Conservation (phyloP, 2,888 invertebrate species). For the Yponomeuta sedellus region DNA sequence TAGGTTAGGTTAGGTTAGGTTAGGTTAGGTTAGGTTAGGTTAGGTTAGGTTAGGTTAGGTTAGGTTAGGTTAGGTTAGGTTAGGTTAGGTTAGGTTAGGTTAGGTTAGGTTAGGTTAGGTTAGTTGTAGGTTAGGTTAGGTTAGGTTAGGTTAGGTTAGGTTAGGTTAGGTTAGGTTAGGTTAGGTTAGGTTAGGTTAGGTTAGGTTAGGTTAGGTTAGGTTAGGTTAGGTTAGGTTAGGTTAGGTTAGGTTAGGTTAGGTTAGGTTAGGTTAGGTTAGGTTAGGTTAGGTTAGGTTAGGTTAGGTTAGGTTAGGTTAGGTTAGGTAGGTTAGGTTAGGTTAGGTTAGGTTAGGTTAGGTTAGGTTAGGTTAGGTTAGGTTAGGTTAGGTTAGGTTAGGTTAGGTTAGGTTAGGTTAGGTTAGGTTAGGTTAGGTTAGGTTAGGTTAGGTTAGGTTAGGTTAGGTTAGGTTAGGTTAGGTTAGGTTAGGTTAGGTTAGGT, state of each 20-base stretch:
- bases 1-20: conserved; percentile 13
- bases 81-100: conserved; percentile 11
- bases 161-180: conserved; percentile 28
- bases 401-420: conserved; percentile 19
- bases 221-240: conserved; percentile 24
- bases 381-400: conserved; percentile 22
- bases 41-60: conserved; percentile 13
- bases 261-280: conserved; percentile 31
- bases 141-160: conserved; percentile 25
- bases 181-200: conserved; percentile 28
- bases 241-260: conserved; percentile 29
- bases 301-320: conserved; percentile 26
- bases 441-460: conserved; percentile 28
- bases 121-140: conserved; percentile 22
- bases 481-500: conserved; percentile 20
- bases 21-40: conserved; percentile 13
- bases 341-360: conserved; percentile 31
- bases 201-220: conserved; percentile 23
- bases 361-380: conserved; percentile 25
- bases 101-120: conserved; percentile 6
- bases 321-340: conserved; percentile 3
- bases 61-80: conserved; percentile 13
- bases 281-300: conserved; percentile 31
- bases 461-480: conserved; percentile 24
- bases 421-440: conserved; percentile 28